These are phyloP conservation scores for Heterodera carotae DNA, from an alignment of 1,140 invertebrate genomes.

Conservation along the genomic window DNA sequence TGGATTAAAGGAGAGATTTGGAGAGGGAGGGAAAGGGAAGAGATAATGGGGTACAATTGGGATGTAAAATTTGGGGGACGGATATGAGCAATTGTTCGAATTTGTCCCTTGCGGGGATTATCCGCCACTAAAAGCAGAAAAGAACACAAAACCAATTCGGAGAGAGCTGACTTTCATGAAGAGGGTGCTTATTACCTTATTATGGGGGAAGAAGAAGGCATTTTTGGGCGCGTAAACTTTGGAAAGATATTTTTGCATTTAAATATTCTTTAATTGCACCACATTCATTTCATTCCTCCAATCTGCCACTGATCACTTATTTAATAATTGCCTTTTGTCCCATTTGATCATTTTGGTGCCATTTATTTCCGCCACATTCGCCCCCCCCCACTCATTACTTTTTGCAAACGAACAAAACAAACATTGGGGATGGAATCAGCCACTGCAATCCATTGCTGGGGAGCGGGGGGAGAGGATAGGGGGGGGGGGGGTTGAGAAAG, in stretches of 20 bases:
- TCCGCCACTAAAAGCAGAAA: background rate
- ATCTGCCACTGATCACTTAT: background rate
- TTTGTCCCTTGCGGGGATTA: constrained; percentile 5
- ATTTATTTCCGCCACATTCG: constrained; percentile 17
- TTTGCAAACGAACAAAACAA: constrained; percentile 6
- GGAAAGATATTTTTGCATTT: no score
- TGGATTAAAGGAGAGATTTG: constrained; percentile 3
- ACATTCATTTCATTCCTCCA: background rate
- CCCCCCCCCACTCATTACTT: background rate
- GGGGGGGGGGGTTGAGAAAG: no score
- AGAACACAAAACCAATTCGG: background rate
- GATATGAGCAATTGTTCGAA: background rate
- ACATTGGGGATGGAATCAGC: background rate
- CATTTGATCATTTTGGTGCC: constrained; percentile 2
- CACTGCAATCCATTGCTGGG: background rate
- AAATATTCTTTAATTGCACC: background rate
- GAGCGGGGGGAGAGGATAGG: no score
- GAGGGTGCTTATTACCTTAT: background rate
- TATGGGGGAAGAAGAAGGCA: background rate
- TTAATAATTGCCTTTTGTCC: no score
- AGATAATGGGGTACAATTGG: background rate
- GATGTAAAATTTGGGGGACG: background rate
- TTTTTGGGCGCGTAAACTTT: no score
- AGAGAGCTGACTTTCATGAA: background rate
- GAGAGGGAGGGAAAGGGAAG: background rate